Conservation (phyloP, 2,113 vertebrate genomes). For the Rhea pennata region DNA sequence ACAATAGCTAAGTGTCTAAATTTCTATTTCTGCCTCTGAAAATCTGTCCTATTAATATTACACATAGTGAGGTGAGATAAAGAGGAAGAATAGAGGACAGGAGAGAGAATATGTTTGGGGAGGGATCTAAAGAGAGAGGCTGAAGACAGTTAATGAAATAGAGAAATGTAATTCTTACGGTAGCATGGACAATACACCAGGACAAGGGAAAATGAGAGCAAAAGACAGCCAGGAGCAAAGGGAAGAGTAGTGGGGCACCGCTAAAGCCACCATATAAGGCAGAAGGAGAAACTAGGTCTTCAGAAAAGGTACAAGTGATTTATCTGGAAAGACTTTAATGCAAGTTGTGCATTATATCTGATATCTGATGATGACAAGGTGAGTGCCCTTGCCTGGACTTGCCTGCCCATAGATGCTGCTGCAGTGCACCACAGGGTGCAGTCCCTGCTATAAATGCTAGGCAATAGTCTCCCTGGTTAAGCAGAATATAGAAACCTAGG, state of each 20-base stretch:
- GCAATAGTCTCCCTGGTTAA: neutral
- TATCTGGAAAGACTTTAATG: neutral
- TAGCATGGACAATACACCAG: neutral
- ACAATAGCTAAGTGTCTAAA: neutral
- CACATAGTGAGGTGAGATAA: neutral
- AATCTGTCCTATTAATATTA: neutral
- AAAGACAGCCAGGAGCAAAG: neutral
- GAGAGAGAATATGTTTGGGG: neutral
- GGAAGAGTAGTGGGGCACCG: neutral
- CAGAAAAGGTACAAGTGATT: neutral
- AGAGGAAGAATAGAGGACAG: neutral
- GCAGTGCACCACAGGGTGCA: neutral
- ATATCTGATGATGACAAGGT: neutral
- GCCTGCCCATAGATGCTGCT: neutral
- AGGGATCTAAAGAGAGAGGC: neutral
- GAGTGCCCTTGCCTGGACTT: neutral
- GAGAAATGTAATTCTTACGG: neutral
- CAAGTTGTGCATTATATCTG: neutral
- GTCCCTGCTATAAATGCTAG: neutral
- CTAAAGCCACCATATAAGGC: neutral
- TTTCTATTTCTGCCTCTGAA: conserved; percentile 13
- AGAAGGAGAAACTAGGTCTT: neutral
- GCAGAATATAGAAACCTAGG: neutral
- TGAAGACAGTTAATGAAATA: conserved; percentile 10
- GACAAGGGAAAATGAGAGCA: neutral